Evolutionary conservation across 2,888 invertebrate species (phyloP).

Genomic region (Athalia cordata): DNA sequence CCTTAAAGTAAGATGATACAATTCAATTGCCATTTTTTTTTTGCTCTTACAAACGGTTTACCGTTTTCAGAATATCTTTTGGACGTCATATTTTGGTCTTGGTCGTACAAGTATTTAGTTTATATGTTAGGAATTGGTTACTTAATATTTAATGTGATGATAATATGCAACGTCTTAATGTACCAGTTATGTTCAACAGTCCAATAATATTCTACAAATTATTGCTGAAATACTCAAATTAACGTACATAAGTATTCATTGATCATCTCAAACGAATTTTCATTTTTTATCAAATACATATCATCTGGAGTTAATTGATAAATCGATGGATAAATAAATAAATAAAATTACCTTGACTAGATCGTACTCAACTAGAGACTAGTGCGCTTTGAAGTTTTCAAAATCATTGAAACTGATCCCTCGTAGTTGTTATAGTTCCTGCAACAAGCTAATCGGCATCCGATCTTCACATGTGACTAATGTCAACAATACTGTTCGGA

Average conservation of each 20-base stretch:
- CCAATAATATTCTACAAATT: conserved; percentile 12
- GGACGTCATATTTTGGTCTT: conserved; percentile 43
- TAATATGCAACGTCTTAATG: conserved; percentile 1
- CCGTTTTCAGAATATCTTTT: neutral
- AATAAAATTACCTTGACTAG: conserved; percentile 31
- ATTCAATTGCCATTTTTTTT: neutral
- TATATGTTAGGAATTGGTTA: conserved; percentile 23
- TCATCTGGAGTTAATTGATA: too few relatives aligned
- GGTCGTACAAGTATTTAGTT: conserved; percentile 33
- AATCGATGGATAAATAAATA: neutral
- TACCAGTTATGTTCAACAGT: conserved; percentile 9
- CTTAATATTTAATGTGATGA: conserved; percentile 31
- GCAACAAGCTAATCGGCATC: neutral
- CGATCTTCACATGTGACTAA: neutral
- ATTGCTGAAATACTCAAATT: conserved; percentile 31
- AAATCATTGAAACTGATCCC: conserved; percentile 2
- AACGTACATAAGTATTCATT: neutral
- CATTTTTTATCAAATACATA: too few relatives aligned
- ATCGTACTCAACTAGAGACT: neutral
- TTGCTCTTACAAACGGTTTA: conserved; percentile 2
- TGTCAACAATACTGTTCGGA: conserved; percentile 34
- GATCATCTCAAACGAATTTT: neutral
- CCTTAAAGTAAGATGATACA: neutral
- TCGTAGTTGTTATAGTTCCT: neutral
- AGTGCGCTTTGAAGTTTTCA: neutral